Conservation (phyloP, 1,140 invertebrate species). For the Anoplolepis gracilipes region DNA sequence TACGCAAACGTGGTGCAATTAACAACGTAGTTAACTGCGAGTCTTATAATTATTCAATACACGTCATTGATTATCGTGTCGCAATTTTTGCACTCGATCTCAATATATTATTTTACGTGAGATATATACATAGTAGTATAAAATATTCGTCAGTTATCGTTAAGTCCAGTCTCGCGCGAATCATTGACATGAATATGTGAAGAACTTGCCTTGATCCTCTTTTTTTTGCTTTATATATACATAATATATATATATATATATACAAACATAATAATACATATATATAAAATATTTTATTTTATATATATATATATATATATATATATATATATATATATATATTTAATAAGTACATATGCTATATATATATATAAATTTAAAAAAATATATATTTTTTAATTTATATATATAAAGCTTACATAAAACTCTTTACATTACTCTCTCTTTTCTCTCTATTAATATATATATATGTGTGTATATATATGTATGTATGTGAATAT, state of each 20-base stretch:
- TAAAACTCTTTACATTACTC: too few species aligned
- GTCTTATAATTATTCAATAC: neutral
- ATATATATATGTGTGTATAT: neutral
- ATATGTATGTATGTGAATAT: neutral
- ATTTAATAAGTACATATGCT: neutral
- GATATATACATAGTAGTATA: neutral
- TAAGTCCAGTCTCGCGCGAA: neutral
- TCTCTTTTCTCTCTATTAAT: too few species aligned
- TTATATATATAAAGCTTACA: too few species aligned
- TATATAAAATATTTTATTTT: too few species aligned
- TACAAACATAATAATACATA: too few species aligned
- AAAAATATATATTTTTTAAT: too few species aligned
- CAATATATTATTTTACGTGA: neutral
- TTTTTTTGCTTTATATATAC: too few species aligned
- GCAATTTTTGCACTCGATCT: slow-evolving; percentile 20
- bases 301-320: too few species aligned
- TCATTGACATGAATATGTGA: neutral
- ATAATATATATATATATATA: neutral
- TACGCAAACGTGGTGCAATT: slow-evolving; percentile 26
- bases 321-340: neutral
- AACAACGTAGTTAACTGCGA: neutral
- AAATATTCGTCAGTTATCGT: slow-evolving; percentile 6
- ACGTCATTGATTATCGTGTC: slow-evolving; percentile 5
- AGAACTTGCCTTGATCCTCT: neutral
- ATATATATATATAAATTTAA: neutral